A percentile compares a stretch with the other conserved stretches of the same genome.
Evolutionary conservation across 2,797 vertebrate species (phyloP).

Genomic region (Siniperca scherzeri): DNA sequence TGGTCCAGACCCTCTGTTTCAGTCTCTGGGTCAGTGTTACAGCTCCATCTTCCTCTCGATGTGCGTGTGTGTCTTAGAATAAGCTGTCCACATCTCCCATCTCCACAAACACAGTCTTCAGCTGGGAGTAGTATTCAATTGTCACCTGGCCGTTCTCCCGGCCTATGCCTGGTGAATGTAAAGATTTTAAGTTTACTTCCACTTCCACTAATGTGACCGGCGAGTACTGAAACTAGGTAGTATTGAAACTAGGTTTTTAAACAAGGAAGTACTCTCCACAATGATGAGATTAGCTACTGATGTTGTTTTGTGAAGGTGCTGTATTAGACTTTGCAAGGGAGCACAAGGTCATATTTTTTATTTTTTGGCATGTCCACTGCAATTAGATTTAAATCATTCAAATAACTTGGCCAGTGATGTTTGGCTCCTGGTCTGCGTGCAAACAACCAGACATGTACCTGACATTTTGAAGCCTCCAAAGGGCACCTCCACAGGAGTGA

Average conservation of each 20-base stretch:
- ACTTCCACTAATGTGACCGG: not conserved
- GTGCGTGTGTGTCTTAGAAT: constrained; percentile 81
- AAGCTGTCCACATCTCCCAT: constrained; percentile 95
- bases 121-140: constrained; percentile 92
- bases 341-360: no score
- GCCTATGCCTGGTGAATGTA: constrained; percentile 90
- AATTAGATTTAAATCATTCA: not conserved
- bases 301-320: not conserved
- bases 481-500: constrained; percentile 94
- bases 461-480: constrained; percentile 98
- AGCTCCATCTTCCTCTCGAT: not conserved
- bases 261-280: not conserved
- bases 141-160: constrained; percentile 96
- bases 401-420: not conserved
- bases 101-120: constrained; percentile 96
- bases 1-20: constrained; percentile 4
- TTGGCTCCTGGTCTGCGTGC: not conserved
- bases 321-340: not conserved
- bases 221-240: not conserved
- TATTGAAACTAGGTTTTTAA: not conserved
- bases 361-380: not conserved
- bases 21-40: constrained; percentile 17
- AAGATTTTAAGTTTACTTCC: not conserved
- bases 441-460: constrained; percentile 81
- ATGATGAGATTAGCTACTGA: not conserved